Percentiles rank a stretch among this genome's conserved stretches.
Conservation (phyloP, 2,113 vertebrate genomes). For the Fulica atra region DNA sequence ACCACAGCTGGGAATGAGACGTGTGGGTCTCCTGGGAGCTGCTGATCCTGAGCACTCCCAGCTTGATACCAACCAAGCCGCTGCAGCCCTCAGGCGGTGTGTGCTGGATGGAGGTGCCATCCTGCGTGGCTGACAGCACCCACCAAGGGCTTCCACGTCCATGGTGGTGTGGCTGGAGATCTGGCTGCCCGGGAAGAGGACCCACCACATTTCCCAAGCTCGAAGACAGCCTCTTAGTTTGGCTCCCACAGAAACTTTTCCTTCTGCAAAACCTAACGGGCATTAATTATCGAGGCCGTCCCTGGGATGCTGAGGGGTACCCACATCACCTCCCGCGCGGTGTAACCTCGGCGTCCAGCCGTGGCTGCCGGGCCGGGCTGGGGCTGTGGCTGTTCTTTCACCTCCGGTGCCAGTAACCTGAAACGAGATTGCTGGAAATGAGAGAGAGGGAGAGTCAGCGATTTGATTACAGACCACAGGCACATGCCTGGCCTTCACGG, state of each 20-base stretch:
- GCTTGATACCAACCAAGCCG: fast-evolving
- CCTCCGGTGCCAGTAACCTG: constrained; percentile 57
- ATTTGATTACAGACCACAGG: constrained; percentile 65
- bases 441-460: constrained; percentile 30
- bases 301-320: neutral
- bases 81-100: neutral
- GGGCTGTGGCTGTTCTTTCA: neutral
- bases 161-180: neutral
- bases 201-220: fast-evolving
- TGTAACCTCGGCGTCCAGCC: neutral
- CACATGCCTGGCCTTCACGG: constrained; percentile 70
- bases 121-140: neutral
- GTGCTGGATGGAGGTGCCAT: neutral
- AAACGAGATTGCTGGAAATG: constrained; percentile 47
- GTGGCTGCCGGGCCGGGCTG: neutral
- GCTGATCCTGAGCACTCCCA: neutral
- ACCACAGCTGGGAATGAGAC: fast-evolving
- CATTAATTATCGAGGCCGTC: neutral
- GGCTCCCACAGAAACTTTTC: neutral
- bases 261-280: neutral
- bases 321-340: neutral
- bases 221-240: neutral
- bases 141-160: fast-evolving
- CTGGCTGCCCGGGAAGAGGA: neutral
- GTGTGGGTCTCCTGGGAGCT: neutral